Conservation (phyloP, 2,888 invertebrate species). For the Arenicola marina region DNA sequence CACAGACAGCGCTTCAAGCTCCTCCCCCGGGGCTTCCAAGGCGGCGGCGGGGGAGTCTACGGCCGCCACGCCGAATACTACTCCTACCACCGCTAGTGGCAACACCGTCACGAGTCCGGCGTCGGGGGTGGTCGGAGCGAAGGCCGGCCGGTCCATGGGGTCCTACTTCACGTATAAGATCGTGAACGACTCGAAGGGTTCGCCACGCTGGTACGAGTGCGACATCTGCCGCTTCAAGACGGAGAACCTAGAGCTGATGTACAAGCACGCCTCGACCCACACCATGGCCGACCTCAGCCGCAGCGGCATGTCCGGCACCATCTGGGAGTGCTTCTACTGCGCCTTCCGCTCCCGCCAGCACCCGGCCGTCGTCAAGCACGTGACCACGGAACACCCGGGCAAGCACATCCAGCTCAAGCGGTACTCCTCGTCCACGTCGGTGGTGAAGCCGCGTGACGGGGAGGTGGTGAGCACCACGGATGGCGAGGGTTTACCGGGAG, state of each 20-base stretch:
- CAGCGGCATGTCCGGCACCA: neutral
- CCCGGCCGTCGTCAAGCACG: neutral
- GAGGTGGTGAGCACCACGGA: neutral
- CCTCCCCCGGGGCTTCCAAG: too few relatives aligned
- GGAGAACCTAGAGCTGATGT: constrained; percentile 3
- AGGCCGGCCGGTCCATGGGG: neutral
- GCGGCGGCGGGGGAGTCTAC: too few relatives aligned
- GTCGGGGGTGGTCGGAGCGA: too few relatives aligned
- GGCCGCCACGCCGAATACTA: too few relatives aligned
- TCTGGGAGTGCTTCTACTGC: constrained; percentile 12
- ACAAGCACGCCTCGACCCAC: constrained; percentile 7
- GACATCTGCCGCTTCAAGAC: constrained; percentile 7
- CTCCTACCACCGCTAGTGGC: too few relatives aligned
- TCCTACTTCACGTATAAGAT: constrained; percentile 10
- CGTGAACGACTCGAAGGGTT: neutral
- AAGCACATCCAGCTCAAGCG: constrained; percentile 2
- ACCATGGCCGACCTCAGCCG: neutral
- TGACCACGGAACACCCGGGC: neutral
- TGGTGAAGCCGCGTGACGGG: neutral
- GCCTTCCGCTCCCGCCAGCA: neutral
- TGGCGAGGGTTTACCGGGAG: too few relatives aligned
- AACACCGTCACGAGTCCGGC: too few relatives aligned
- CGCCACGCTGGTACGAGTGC: constrained; percentile 4
- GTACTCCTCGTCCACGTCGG: neutral
- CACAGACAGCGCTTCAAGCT: neutral